Conservation (phyloP, 2,797 vertebrate genomes). For the Pterois miles region DNA sequence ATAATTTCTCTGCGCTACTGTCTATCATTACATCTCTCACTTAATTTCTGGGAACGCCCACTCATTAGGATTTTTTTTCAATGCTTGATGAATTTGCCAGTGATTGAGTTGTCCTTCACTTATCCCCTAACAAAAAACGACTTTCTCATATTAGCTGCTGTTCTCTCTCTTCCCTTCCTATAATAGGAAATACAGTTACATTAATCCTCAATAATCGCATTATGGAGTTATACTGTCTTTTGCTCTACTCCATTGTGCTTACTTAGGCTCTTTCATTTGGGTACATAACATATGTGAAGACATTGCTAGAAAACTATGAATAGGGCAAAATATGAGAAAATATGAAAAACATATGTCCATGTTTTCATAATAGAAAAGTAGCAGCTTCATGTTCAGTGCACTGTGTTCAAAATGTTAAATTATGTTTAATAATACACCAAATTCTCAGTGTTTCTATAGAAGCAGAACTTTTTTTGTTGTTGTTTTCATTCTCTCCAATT, state of each 20-base stretch:
- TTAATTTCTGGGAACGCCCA: conserved; percentile 22
- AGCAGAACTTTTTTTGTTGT: background rate
- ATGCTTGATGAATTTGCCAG: background rate
- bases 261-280: background rate
- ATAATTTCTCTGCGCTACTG: conserved; percentile 19
- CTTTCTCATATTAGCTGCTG: background rate
- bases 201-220: background rate
- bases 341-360: background rate
- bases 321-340: background rate
- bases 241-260: background rate
- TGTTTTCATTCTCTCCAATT: conserved; percentile 18
- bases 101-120: conserved; percentile 46
- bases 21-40: conserved; percentile 22
- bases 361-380: background rate
- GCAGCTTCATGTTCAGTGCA: background rate
- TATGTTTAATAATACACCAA: background rate
- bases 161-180: background rate
- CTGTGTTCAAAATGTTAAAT: background rate
- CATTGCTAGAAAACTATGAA: background rate
- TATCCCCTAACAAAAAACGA: conserved; percentile 15
- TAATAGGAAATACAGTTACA: background rate
- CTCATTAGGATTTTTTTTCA: background rate
- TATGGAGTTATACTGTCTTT: background rate
- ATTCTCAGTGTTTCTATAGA: background rate
- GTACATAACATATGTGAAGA: background rate